These are phyloP conservation scores for Hemicordylus capensis DNA, from an alignment of 2,113 vertebrate species.

Conservation along the genomic window DNA sequence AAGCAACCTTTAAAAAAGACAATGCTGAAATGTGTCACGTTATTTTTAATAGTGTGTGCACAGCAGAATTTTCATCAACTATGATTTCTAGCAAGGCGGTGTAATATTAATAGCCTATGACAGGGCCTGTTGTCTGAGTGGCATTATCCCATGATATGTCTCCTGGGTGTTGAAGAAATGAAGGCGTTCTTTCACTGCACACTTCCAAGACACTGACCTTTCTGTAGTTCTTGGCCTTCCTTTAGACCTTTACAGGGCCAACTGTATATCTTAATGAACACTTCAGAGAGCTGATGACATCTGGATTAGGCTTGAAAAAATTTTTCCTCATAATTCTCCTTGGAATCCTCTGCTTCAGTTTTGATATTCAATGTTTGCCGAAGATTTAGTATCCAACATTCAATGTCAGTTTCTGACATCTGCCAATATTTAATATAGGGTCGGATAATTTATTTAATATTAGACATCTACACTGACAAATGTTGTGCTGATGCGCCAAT, in stretches of 20 bases:
- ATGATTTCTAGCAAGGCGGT: not conserved
- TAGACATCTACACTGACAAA: too few species aligned
- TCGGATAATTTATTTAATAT: not conserved
- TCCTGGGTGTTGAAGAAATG: not conserved
- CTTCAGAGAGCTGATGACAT: not conserved
- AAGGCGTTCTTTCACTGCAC: not conserved
- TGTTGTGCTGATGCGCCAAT: too few species aligned
- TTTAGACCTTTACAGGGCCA: not conserved
- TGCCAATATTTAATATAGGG: not conserved
- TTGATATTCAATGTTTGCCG: not conserved
- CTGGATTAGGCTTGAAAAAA: not conserved
- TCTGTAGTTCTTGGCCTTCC: not conserved
- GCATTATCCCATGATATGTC: constrained; percentile 2
- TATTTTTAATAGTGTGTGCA: not conserved
- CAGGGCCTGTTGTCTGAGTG: not conserved
- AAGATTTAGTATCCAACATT: not conserved
- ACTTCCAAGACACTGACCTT: not conserved
- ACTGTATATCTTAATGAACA: not conserved
- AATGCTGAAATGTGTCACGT: not conserved
- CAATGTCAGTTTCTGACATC: not conserved
- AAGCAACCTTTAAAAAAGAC: not conserved
- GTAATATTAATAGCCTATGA: constrained; percentile 1
- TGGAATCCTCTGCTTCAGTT: not conserved
- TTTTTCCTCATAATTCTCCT: not conserved
- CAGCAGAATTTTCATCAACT: constrained; percentile 9